These are phyloP conservation scores for Ditula angustiorana DNA, from an alignment of 2,888 invertebrate species.

Conservation along the genomic window DNA sequence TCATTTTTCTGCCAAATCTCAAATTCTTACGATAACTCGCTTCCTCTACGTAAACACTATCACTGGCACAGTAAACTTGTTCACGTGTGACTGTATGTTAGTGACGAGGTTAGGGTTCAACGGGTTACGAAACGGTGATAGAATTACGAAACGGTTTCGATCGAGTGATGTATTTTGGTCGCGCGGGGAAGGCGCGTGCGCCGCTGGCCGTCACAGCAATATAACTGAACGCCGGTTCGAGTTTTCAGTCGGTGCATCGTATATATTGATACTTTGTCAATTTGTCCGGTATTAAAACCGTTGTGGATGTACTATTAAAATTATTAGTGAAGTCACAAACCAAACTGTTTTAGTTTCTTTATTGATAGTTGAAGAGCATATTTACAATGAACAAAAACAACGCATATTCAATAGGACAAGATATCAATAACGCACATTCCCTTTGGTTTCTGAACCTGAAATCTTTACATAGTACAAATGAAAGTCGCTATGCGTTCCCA, in stretches of 20 bases:
- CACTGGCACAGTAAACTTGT: constrained; percentile 42
- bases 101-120: constrained; percentile 55
- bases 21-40: neutral
- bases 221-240: constrained; percentile 48
- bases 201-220: constrained; percentile 52
- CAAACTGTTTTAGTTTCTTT: neutral
- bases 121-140: constrained; percentile 52
- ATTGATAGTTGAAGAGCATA: neutral
- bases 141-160: constrained; percentile 65
- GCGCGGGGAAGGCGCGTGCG: constrained; percentile 55
- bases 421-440: neutral
- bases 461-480: too few relatives aligned
- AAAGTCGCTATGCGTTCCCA: too few relatives aligned
- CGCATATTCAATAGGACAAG: neutral
- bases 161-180: constrained; percentile 50
- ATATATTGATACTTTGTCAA: constrained; percentile 24
- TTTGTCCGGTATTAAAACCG: constrained; percentile 24
- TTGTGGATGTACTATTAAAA: neutral
- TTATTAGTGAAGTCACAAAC: neutral
- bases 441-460: neutral
- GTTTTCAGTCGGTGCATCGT: constrained; percentile 14
- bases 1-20: constrained; percentile 1
- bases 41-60: constrained; percentile 17
- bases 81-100: constrained; percentile 45
- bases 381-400: neutral